These are phyloP conservation scores for Temnothorax rugatulus DNA, from an alignment of 2,888 invertebrate genomes.

Conservation along the genomic window DNA sequence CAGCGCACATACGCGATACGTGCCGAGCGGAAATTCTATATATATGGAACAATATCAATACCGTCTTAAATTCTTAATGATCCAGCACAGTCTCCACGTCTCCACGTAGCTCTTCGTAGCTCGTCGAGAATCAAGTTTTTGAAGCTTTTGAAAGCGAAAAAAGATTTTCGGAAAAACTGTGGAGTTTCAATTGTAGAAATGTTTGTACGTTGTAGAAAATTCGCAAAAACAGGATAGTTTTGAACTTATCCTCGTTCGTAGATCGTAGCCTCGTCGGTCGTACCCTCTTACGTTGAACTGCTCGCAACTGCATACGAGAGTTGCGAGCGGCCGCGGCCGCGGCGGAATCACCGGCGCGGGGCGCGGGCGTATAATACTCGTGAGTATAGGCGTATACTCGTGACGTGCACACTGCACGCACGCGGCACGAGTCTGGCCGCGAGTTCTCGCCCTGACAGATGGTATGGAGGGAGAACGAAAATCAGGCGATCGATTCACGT, in stretches of 20 bases:
- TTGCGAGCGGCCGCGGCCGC: too few relatives aligned
- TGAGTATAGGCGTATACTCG: background rate
- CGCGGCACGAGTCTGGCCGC: slow-evolving; percentile 43
- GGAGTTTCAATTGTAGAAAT: background rate
- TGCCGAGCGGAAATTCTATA: background rate
- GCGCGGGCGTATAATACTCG: too few relatives aligned
- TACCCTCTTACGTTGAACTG: background rate
- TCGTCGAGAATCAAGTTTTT: background rate
- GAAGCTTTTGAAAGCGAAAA: background rate
- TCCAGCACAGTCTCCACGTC: background rate
- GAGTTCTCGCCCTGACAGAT: slow-evolving; percentile 53
- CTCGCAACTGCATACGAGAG: too few relatives aligned
- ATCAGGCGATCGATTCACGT: slow-evolving; percentile 71
- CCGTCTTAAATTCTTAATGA: background rate
- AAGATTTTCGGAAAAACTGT: background rate
- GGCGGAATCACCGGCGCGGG: background rate
- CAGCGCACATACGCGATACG: background rate
- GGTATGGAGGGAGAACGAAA: slow-evolving; percentile 46
- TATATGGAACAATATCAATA: background rate
- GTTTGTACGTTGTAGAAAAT: slow-evolving; percentile 15
- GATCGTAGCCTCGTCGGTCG: background rate
- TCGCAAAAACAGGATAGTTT: background rate
- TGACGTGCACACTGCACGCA: slow-evolving; percentile 53
- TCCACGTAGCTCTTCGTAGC: background rate
- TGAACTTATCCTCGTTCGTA: background rate